Percentiles rank a stretch among this genome's conserved stretches.
Conservation (phyloP, 2,113 vertebrate species). For the Mungos mungo region DNA sequence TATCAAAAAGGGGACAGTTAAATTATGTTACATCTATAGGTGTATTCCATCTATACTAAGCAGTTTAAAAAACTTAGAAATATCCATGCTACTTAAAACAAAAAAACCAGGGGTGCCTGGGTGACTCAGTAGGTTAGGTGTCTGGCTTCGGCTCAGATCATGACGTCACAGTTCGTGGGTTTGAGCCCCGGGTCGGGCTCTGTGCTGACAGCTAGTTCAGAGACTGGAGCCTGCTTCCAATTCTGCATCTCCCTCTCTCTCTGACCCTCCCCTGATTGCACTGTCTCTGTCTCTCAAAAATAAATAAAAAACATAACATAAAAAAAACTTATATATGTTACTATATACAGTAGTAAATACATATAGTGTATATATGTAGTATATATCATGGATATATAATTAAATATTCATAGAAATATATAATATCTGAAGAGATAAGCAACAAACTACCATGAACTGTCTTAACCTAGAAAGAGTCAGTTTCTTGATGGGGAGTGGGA, state of each 20-base stretch:
- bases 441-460: background rate
- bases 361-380: background rate
- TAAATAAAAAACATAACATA: no score
- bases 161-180: no score
- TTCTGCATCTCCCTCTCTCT: no score
- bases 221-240: no score
- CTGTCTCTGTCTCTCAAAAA: no score
- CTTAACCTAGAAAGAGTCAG: background rate
- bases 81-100: background rate
- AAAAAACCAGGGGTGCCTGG: background rate
- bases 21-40: background rate
- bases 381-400: background rate
- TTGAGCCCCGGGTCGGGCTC: no score
- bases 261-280: no score
- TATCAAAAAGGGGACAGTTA: background rate
- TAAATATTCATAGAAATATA: background rate
- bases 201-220: no score
- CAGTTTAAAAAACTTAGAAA: background rate
- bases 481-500: background rate
- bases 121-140: no score
- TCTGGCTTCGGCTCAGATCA: no score
- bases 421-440: background rate
- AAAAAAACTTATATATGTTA: background rate
- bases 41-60: background rate
- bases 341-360: background rate